Evolutionary conservation across 2,797 vertebrate genomes (phyloP).

Genomic region (Enteromius treurensis): DNA sequence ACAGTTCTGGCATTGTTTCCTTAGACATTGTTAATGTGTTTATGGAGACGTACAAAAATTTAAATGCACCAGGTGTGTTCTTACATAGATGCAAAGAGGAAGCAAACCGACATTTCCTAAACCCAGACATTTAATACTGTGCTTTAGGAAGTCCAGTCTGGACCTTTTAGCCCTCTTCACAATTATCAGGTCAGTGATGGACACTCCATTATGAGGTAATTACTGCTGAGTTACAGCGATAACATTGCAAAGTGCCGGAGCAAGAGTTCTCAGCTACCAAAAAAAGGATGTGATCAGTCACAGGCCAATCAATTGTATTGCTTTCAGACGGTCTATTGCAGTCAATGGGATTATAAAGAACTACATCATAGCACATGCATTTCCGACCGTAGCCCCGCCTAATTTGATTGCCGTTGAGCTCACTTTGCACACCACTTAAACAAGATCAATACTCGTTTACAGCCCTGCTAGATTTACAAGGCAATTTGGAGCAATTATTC

Average conservation of each 20-base stretch:
- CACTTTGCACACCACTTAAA: slow-evolving; percentile 50
- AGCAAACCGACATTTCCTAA: neutral
- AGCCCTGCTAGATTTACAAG: slow-evolving; percentile 49
- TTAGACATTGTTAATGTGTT: slow-evolving; percentile 22
- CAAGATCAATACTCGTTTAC: slow-evolving; percentile 45
- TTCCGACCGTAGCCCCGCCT: slow-evolving; percentile 28
- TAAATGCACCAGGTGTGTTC: neutral
- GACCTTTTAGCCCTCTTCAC: slow-evolving; percentile 25
- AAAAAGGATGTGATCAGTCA: slow-evolving; percentile 39
- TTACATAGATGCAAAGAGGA: neutral
- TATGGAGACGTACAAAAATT: neutral
- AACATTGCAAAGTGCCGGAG: neutral
- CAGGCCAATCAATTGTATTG: slow-evolving; percentile 25
- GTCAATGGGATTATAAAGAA: slow-evolving; percentile 50
- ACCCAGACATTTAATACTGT: slow-evolving; percentile 21
- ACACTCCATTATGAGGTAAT: slow-evolving; percentile 34
- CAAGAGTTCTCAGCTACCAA: slow-evolving; percentile 19
- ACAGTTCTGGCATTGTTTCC: slow-evolving; percentile 14
- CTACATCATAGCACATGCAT: slow-evolving; percentile 50
- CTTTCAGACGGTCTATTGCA: slow-evolving; percentile 48
- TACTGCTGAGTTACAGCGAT: slow-evolving; percentile 12
- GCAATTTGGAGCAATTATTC: slow-evolving; percentile 29
- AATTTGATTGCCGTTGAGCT: slow-evolving; percentile 53
- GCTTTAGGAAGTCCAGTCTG: slow-evolving; percentile 17
- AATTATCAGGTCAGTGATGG: slow-evolving; percentile 31